These are phyloP conservation scores for Toxonevra muliebris DNA, from an alignment of 2,888 invertebrate genomes.

Conservation along the genomic window DNA sequence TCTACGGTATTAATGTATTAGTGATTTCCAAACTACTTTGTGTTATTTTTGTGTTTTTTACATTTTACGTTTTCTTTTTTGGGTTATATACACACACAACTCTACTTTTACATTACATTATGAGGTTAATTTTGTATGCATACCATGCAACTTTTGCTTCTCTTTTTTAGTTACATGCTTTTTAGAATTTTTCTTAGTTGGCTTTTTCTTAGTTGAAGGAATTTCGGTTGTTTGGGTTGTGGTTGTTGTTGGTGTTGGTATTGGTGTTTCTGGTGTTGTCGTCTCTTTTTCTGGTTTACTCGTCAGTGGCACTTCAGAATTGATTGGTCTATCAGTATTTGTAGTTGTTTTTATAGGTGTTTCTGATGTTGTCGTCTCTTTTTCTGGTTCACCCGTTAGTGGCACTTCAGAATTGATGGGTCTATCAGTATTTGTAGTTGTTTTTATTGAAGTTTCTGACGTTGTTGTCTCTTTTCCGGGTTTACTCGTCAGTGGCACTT, in stretches of 20 bases:
- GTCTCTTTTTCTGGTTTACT: not conserved
- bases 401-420: slow-evolving; percentile 1
- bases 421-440: slow-evolving; percentile 4
- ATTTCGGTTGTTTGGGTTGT: slow-evolving; percentile 33
- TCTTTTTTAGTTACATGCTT: slow-evolving; percentile 30
- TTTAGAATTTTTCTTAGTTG: slow-evolving; percentile 30
- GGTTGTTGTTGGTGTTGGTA: slow-evolving; percentile 29
- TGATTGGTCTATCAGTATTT: not conserved
- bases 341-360: not conserved
- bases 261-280: slow-evolving; percentile 7
- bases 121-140: slow-evolving; percentile 30
- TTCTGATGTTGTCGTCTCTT: slow-evolving; percentile 4
- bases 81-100: slow-evolving; percentile 24
- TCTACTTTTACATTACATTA: slow-evolving; percentile 31
- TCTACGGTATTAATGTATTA: slow-evolving; percentile 32
- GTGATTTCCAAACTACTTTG: slow-evolving; percentile 39
- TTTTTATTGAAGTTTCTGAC: not conserved
- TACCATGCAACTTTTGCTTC: slow-evolving; percentile 35
- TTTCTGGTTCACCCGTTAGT: not conserved
- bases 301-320: slow-evolving; percentile 4
- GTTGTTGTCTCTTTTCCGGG: not conserved
- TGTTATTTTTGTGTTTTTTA: slow-evolving; percentile 32
- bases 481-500: not conserved
- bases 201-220: slow-evolving; percentile 28
- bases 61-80: no score